Evolutionary conservation across 1,140 invertebrate genomes (phyloP).

Genomic region (Cyclargus thomasi): DNA sequence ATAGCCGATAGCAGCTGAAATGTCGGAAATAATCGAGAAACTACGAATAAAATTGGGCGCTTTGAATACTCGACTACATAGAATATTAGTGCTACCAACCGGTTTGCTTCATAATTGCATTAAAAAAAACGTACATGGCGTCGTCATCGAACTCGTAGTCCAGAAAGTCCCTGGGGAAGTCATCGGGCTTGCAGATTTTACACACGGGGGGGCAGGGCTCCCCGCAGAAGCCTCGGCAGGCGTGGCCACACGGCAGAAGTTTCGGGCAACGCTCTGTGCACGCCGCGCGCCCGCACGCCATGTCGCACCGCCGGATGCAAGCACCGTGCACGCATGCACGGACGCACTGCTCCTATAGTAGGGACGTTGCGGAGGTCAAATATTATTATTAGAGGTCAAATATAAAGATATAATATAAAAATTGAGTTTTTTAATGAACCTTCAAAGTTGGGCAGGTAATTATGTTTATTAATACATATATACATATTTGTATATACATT

Average conservation of each 20-base stretch:
- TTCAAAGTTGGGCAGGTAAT: no score
- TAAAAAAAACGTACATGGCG: slow-evolving; percentile 59
- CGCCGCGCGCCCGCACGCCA: slow-evolving; percentile 70
- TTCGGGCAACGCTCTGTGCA: slow-evolving; percentile 72
- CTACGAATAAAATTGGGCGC: no score
- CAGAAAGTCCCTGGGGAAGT: slow-evolving; percentile 75
- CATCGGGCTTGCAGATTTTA: slow-evolving; percentile 61
- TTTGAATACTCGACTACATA: no score
- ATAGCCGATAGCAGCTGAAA: no score
- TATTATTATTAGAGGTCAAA: no score
- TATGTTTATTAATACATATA: no score
- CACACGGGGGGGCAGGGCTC: slow-evolving; percentile 78
- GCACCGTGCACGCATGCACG: slow-evolving; percentile 73
- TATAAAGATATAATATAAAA: neutral
- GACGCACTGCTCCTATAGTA: slow-evolving; percentile 56
- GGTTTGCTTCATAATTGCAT: neutral
- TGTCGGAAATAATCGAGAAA: no score
- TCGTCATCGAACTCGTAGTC: slow-evolving; percentile 76
- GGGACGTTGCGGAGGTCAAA: no score
- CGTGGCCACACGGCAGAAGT: slow-evolving; percentile 75
- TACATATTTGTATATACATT: no score
- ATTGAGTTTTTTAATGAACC: neutral
- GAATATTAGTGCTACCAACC: no score
- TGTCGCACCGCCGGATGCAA: slow-evolving; percentile 76
- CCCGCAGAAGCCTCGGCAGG: slow-evolving; percentile 81